Conservation (phyloP, 92 coral and sea anemone genomes). For the Porites divaricata region DNA sequence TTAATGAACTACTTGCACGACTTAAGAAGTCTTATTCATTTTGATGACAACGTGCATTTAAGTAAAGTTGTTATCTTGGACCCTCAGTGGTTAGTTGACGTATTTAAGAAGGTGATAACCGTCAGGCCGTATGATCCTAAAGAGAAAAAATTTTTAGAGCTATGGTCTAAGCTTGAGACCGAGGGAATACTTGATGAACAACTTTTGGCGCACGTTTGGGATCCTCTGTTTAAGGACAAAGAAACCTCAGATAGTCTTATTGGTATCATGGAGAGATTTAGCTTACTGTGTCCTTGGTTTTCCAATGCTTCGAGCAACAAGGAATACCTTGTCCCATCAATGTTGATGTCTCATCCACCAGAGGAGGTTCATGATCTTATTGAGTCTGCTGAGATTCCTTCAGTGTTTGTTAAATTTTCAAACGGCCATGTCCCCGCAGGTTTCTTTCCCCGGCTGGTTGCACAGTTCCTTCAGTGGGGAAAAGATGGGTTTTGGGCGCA, state of each 20-base stretch:
- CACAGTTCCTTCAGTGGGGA: conserved; percentile 1
- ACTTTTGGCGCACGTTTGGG: conserved; percentile 5
- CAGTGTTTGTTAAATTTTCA: background rate
- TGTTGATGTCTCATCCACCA: background rate
- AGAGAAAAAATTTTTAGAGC: background rate
- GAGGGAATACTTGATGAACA: conserved; percentile 1
- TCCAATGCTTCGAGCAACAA: background rate
- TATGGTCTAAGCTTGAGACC: background rate
- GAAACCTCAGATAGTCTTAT: background rate
- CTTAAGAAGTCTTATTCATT: background rate
- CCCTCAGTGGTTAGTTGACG: background rate
- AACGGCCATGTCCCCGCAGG: background rate
- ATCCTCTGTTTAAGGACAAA: background rate
- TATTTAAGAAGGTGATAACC: background rate
- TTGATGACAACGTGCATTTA: background rate
- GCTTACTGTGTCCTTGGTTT: background rate
- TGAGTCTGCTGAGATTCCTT: background rate
- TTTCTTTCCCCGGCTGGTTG: background rate
- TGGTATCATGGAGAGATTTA: conserved; percentile 3
- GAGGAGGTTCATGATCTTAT: background rate
- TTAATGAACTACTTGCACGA: background rate
- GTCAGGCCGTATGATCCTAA: background rate
- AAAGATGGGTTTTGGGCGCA: background rate
- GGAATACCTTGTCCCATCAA: background rate
- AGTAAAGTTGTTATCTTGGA: background rate